Evolutionary conservation across 2,888 invertebrate genomes (phyloP), one percentile per base, ranked within the genome.

Genomic region (Tenthredo amoena): DNA sequence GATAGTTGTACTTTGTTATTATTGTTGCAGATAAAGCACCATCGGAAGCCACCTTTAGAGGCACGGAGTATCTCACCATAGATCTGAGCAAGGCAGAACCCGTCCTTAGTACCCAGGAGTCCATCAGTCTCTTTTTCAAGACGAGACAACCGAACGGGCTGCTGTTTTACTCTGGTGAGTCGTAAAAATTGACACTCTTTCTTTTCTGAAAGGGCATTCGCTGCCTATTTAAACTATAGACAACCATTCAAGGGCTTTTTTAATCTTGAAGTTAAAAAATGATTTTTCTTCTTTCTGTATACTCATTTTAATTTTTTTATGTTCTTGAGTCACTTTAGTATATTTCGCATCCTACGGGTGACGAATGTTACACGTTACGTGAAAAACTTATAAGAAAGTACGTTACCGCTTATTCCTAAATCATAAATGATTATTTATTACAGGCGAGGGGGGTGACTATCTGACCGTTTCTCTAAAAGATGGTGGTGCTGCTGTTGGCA

Each of bases 31-130:
- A 98, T 93, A 98, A 98, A 94, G 97, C 97, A 15, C 98, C 98
- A 65, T 97, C 98, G 84, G 98, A 99, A 94, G 98, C 98, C 10
- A 98, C 98, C 85, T 98, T 99, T 94, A 96, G 97, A 85, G 99
- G 99, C 7, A 96, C 96, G 0, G 98, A 99, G 94, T 99, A 97
- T 94, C 96, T 99, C 85, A 98, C 97, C 84, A 98, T 98, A 94
- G 98, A 98, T 94, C 95, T 98, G 90, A 97, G 97, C 86, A 97
- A 97, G 93, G 97, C 97, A 0, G 97, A 98, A 91, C 98, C 98
- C 2, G 97, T 98, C 90, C 97, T 98, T 88, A 98, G 98, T 94
- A 97, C 97, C 85, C 98, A 98, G 92, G 99, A 99, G 93, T 96
- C 97, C 87, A 97, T 99, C 89, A 97, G 97, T 6, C 95, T 99